phyloP scores from a whole-genome alignment of 2,797 vertebrate genomes.

The Bucorvus abyssinicus region DNA sequence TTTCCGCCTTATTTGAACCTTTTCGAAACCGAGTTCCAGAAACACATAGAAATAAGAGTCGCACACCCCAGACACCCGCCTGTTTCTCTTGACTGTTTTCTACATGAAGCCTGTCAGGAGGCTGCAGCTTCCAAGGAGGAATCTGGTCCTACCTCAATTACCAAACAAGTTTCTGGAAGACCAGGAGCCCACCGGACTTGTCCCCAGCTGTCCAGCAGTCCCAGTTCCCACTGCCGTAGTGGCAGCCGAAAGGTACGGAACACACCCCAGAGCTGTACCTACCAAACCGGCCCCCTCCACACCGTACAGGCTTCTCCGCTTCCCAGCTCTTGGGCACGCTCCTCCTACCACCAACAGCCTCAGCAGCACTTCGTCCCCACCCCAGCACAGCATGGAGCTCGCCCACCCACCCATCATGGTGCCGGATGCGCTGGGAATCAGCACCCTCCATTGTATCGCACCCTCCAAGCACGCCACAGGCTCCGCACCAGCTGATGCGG shows the following conservation, averaged over 20 bases:
- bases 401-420: too few species aligned
- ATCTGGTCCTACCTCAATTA: neutral
- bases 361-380: too few species aligned
- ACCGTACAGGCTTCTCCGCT: too few species aligned
- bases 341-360: too few species aligned
- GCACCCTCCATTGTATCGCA: too few species aligned
- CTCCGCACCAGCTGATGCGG: fast-evolving
- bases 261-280: fast-evolving
- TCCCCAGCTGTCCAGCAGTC: neutral
- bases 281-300: fast-evolving
- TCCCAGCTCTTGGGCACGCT: too few species aligned
- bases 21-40: neutral
- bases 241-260: neutral
- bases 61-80: neutral
- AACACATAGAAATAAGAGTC: neutral
- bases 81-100: neutral
- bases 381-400: too few species aligned
- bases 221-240: fast-evolving
- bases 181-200: fast-evolving
- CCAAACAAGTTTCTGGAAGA: neutral
- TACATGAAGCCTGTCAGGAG: neutral
- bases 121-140: neutral
- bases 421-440: too few species aligned
- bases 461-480: neutral
- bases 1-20: neutral